These are phyloP conservation scores for Litocranius walleri DNA, from an alignment of 2,113 vertebrate species.

Conservation along the genomic window DNA sequence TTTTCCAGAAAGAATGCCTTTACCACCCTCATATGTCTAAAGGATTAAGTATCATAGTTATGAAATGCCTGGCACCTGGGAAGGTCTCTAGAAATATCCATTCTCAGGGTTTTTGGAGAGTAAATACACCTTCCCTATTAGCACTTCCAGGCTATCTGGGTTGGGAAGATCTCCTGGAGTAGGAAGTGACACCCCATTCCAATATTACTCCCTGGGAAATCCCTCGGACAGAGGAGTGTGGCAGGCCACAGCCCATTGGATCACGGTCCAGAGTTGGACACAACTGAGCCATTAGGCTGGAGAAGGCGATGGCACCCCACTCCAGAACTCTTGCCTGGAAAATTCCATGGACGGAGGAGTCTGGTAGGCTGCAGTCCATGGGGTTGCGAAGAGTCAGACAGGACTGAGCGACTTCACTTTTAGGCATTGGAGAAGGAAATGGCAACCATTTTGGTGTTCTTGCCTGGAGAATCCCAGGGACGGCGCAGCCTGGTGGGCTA, in stretches of 20 bases:
- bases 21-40: background rate
- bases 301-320: too few species aligned
- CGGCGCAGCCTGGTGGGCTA: too few species aligned
- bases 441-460: too few species aligned
- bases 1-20: background rate
- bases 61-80: background rate
- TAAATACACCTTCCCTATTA: background rate
- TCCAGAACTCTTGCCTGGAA: too few species aligned
- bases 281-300: accelerated
- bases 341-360: too few species aligned
- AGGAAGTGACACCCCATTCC: background rate
- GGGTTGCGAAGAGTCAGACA: too few species aligned
- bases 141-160: background rate
- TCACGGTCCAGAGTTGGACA: background rate
- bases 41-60: background rate
- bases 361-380: too few species aligned
- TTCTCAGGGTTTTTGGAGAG: background rate
- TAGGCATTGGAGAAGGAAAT: too few species aligned
- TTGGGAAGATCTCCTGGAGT: background rate
- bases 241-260: background rate
- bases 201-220: background rate
- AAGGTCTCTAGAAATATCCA: background rate
- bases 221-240: background rate
- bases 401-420: too few species aligned
- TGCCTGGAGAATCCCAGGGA: too few species aligned